Evolutionary conservation across 2,888 invertebrate species (phyloP), one percentile per base, ranked within the genome.

Genomic region (Caenorhabditis sp.): DNA sequence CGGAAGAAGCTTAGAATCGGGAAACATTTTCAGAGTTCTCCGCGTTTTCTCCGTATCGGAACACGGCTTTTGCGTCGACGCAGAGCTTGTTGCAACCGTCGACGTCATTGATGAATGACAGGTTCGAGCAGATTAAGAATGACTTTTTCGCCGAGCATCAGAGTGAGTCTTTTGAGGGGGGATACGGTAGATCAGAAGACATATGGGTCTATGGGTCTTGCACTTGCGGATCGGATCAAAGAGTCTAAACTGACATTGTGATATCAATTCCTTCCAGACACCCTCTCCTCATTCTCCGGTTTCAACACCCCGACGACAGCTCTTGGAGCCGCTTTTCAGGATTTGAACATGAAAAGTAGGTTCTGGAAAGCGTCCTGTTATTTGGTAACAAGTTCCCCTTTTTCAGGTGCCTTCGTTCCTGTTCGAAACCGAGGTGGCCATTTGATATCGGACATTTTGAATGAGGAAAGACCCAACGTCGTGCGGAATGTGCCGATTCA

Each of bases 271-370:
- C 55, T 20, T 82, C 35, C 68, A 83, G 85, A 80, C 47, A 51
- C 78, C 8, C 61, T 85, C n/a, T 51, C 79, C 15, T 79, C 84
- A n/a, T 64, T 81, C 20, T 83, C 85, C 50, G 87, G 87, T 9
- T 86, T 86, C 78, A 85, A 86, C 68, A 88, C 88, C 24, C 88
- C 88, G 18, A 86, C 87, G 0, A 87, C 88, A 5, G 85, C 85
- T 0, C 74, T 88, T 1, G 88, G 88, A 24, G 85, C 80, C 9
- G 88, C 85, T 0, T 76, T 88, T 22, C 78, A 86, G 32, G 85
- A 82, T 61, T 47, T 88, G 60, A 76, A 81, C 24, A 80, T 88
- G 78, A 85, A 83, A 60, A 85, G 86, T 85, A 37, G 47, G 62
- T n/a, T n/a, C n/a, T n/a, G n/a, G n/a, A n/a, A n/a, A n/a, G n/a